Percentiles rank a stretch among this genome's conserved stretches.
phyloP scores from a whole-genome alignment of 2,797 vertebrate genomes.

The Micrastur ruficollis region DNA sequence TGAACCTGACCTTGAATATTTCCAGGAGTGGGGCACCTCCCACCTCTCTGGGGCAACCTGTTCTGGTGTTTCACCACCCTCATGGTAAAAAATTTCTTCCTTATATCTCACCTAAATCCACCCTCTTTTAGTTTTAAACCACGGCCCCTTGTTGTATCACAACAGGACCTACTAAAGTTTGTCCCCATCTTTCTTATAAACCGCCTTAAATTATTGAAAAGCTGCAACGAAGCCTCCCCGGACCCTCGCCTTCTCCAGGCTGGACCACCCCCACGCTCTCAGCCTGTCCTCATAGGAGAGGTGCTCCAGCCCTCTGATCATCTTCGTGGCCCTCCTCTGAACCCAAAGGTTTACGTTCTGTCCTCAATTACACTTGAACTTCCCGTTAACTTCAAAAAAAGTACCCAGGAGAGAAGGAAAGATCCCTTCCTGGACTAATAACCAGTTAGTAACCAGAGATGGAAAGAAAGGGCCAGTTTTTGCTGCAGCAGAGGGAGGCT shows the following conservation, averaged over 20 bases:
- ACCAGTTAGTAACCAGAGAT: neutral
- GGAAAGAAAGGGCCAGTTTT: neutral
- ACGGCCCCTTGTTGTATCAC: too few species aligned
- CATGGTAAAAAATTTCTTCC: neutral
- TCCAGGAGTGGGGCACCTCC: neutral
- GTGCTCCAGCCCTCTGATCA: neutral
- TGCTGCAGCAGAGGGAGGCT: neutral
- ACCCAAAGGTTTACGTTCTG: neutral
- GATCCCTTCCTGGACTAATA: neutral
- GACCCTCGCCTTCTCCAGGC: too few species aligned
- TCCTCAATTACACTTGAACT: neutral
- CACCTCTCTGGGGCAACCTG: neutral
- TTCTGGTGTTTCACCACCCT: neutral
- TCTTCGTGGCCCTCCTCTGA: neutral
- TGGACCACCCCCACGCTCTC: neutral
- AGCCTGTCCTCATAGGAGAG: neutral
- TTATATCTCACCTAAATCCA: neutral
- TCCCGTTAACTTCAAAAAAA: neutral
- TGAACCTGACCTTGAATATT: neutral
- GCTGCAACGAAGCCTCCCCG: too few species aligned
- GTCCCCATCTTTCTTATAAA: too few species aligned
- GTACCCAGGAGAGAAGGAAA: neutral
- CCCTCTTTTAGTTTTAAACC: neutral
- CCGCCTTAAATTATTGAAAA: too few species aligned
- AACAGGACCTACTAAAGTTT: too few species aligned